phyloP scores from a whole-genome alignment of 1,140 invertebrate genomes.

The Drosophila bocki region DNA sequence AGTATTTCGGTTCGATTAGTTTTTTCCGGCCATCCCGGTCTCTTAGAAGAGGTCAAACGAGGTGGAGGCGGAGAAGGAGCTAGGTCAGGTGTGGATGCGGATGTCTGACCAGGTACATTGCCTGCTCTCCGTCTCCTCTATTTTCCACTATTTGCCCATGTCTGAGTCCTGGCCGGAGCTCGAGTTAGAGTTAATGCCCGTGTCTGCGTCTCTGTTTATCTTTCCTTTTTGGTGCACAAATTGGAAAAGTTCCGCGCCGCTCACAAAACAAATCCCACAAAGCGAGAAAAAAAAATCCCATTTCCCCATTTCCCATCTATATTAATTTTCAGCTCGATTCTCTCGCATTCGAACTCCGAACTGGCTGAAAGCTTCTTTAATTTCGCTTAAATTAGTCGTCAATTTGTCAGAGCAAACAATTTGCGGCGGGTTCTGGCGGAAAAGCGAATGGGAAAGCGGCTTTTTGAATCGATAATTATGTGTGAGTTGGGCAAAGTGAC shows the following conservation, averaged over 20 bases:
- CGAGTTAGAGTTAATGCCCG: conserved; percentile 49
- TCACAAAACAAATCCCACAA: conserved; percentile 48
- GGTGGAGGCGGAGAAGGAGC: conserved; percentile 1
- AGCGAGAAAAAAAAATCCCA: conserved; percentile 17
- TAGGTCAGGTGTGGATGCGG: conserved; percentile 11
- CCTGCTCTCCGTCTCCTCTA: conserved; percentile 11
- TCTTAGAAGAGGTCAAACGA: conserved; percentile 29
- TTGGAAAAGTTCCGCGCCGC: conserved; percentile 71
- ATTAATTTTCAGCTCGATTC: conserved; percentile 71
- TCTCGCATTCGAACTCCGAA: neutral
- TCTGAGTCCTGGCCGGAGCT: conserved; percentile 30
- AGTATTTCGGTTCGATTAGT: conserved; percentile 78
- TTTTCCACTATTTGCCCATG: conserved; percentile 37
- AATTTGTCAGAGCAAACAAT: conserved; percentile 51
- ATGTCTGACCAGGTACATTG: conserved; percentile 54
- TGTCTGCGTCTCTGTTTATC: conserved; percentile 65
- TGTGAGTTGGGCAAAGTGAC: conserved; percentile 24
- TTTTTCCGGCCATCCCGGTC: conserved; percentile 47
- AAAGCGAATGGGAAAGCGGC: conserved; percentile 21
- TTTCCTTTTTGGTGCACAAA: conserved; percentile 64
- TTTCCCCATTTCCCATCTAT: conserved; percentile 57
- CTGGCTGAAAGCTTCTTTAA: conserved; percentile 52
- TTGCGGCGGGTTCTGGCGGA: neutral
- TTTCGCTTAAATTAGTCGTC: conserved; percentile 58
- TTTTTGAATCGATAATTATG: conserved; percentile 66